Base-by-base conservation (phyloP, 2,113 vertebrate species). In the Parus major region DNA sequence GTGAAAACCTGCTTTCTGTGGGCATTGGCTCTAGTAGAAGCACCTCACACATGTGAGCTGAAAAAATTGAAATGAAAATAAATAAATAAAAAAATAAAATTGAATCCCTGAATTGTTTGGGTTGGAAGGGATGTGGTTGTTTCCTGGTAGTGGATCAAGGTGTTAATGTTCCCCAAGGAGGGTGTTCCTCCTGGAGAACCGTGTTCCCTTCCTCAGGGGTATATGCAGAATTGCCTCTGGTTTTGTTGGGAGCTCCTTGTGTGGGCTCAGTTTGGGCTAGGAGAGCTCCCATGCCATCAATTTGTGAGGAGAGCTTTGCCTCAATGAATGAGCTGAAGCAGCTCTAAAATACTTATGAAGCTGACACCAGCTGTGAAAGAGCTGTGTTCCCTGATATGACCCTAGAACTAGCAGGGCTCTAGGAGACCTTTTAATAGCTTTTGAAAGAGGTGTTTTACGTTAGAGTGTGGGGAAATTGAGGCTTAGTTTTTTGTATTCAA, bases 121-220 rank as follows among this genome's bases (percentile, higher is more conserved):
- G 18, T 49, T 76, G 71, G 69, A 46, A 75, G 14, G 46, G 28
- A 60, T 0, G 0, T 17, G 50, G 59, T 57, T 44, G 16, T 49
- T 71, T 79, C 44, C 35, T 25, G 57, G 41, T 28, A 19, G 23
- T 10, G 55, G 39, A 36, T 49, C 3, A 36, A 57, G 33, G 25
- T n/a, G 59, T 8, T n/a, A 42, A 18, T 46, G 19, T 15, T 57
- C 44, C 53, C 35, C 35, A 27, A 55, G 60, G 28, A 57, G 33
- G 35, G 5, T 1, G 5, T 15, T 88, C 31, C 36, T 70, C 25
- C 36, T 76, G 39, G 12, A 75, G 24, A 28, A 18, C 25, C 0
- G 0, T 5, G 8, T 20, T 59, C 46, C 20, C 13, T 12, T 66
- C 27, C 8, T 10, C 0, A 0, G 15, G 6, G 15, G 4, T 3